Base-by-base conservation (phyloP, 2,797 vertebrate genomes). In the Xiphorhynchus erythropygius region DNA sequence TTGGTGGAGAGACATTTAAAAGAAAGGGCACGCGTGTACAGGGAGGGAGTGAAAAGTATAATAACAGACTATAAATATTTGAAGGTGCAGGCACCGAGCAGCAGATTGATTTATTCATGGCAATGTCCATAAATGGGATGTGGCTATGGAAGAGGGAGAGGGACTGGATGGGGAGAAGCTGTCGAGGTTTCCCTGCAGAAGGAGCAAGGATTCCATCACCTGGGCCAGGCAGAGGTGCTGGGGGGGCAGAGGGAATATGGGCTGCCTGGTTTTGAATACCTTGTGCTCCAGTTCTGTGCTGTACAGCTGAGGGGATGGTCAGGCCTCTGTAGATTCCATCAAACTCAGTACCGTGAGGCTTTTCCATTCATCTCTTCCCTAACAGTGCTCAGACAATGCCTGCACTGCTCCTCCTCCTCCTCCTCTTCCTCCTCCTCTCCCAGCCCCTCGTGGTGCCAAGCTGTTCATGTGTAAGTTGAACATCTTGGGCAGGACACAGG, bases 41-140 rank as follows among this genome's bases (percentile, higher is more conserved):
- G 87, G 92, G 90, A 95, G 90, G 95, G 89, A 96, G 94, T 71
- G 92, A 95, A 90, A 94, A 91, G 92, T 85, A 93, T 85, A 92
- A 83, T 95, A 96, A 95, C 94, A 96, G 89, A 46, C 92, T 95
- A 96, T 96, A 96, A 95, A 96, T 96, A 96, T 93, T 94, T 94
- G 94, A 94, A 92, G 94, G 92, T 95, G 94, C 78, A 94, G 96
- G 96, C 94, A 93, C 94, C 95, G 33, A 90, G 92, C 47, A 96
- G 80, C 79, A 88, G 94, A 95, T 90, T 96, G 95, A 96, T 94
- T 95, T 96, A 95, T 96, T 94, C 7, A 7, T 76, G 89, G 92
- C 74, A 49, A 67, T 79, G 89, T 65, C 63, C 63, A 65, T 87
- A 93, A 90, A 94, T 42, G 80, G 88, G 94, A 93, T 73, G 79